Evolutionary conservation across 2,888 invertebrate genomes (phyloP), one percentile per base, ranked within the genome.

Genomic region (Ceriagrion tenellum): DNA sequence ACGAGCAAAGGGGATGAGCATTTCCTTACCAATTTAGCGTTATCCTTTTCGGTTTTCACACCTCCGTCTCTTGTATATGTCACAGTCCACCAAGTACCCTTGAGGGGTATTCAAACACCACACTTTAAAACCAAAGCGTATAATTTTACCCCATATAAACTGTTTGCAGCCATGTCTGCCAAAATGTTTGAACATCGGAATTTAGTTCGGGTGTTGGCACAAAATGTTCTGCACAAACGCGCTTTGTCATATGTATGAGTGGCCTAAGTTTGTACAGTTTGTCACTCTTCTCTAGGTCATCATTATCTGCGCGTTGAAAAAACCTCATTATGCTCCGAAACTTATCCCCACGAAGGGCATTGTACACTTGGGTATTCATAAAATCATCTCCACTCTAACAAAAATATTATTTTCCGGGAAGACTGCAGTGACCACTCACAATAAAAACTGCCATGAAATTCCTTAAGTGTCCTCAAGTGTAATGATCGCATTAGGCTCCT

Each of bases 151-250:
- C 18, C 90, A 20, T 26, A 90, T 89, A 23, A 90, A 90, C 55
- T 90, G 90, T 55, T 90, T 90, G n/a, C 90, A 90, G 16, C 90
- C 55, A 55, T 90, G 90, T 20, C 30, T 47, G 20, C 90, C 90
- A 55, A 55, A 90, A 63, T 63, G 20, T 63, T 63, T 63, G 16
- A 63, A 16, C 63, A 63, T 63, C 63, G 23, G 10, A 63, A 63
- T 63, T 63, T 63, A 63, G 63, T 23, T 13, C 23, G 20, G 23
- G 63, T 23, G 63, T 63, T 20, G 63, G 63, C 63, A 63, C 63
- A 63, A 23, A 63, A 23, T 63, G 16, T 63, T 63, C 63, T 20
- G 63, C 16, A 63, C 10, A 63, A 63, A 63, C 23, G 23, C 63
- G 63, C 63, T 63, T 63, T 13, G 4, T 63, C 63, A 63, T 63